These are phyloP conservation scores for Rhynchotus rufescens DNA, from an alignment of 2,797 vertebrate species.

Conservation along the genomic window DNA sequence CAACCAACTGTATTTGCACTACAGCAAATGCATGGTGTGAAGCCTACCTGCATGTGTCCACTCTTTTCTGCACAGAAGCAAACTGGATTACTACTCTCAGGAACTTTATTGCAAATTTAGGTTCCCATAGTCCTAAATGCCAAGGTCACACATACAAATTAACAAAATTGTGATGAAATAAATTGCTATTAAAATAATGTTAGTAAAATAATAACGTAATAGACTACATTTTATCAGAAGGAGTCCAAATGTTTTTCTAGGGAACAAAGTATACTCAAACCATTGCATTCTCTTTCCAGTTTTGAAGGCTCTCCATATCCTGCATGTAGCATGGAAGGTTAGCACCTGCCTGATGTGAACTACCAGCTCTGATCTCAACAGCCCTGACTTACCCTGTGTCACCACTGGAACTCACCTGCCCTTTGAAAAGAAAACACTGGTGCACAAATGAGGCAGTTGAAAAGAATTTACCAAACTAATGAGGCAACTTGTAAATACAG, in stretches of 20 bases:
- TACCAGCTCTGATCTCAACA: not conserved
- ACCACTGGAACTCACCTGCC: not conserved
- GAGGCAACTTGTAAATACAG: not conserved
- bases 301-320: not conserved
- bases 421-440: not conserved
- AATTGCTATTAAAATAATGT: rapidly evolving
- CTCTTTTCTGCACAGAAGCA: not conserved
- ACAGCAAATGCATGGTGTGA: not conserved
- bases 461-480: not conserved
- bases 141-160: not conserved
- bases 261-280: not conserved
- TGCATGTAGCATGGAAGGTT: not conserved
- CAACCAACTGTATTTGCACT: not conserved
- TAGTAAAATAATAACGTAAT: not conserved
- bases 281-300: not conserved
- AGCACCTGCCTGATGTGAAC: not conserved
- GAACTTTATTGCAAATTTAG: not conserved
- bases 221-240: not conserved
- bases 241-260: not conserved
- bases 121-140: not conserved
- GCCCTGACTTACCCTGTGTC: not conserved
- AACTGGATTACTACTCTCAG: not conserved
- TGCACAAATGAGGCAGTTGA: not conserved
- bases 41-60: not conserved
- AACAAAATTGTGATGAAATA: not conserved